A percentile compares a stretch with the other conserved stretches of the same genome.
phyloP scores from a whole-genome alignment of 2,888 invertebrate genomes.

The Lottia scabra region DNA sequence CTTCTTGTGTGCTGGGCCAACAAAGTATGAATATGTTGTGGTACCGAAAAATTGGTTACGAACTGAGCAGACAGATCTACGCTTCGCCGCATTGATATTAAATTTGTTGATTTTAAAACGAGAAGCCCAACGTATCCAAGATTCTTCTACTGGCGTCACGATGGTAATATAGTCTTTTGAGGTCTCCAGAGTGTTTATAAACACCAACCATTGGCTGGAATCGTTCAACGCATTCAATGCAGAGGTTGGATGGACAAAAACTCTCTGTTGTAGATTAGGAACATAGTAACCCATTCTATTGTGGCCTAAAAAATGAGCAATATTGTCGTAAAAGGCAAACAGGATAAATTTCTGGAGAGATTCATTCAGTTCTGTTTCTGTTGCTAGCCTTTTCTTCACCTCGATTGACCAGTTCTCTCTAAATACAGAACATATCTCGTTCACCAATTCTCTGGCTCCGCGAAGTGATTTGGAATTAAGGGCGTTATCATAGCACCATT shows the following conservation, averaged over 20 bases:
- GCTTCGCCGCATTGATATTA: constrained; percentile 32
- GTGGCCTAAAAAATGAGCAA: constrained; percentile 54
- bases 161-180: constrained; percentile 52
- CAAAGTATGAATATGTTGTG: constrained; percentile 37
- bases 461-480: constrained; percentile 64
- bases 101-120: constrained; percentile 24
- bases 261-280: constrained; percentile 34
- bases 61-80: constrained; percentile 32
- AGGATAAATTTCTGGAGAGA: constrained; percentile 47
- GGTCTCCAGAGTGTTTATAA: constrained; percentile 50
- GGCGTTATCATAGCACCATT: constrained; percentile 61
- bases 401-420: constrained; percentile 38
- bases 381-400: constrained; percentile 31
- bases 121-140: constrained; percentile 38
- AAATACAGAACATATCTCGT: constrained; percentile 45
- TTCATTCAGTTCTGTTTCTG: constrained; percentile 24
- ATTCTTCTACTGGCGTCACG: constrained; percentile 49
- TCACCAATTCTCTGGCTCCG: constrained; percentile 45
- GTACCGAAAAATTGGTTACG: constrained; percentile 39
- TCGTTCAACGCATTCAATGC: constrained; percentile 39
- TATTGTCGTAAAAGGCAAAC: constrained; percentile 43
- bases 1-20: constrained; percentile 44
- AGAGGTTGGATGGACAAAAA: constrained; percentile 59
- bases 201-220: constrained; percentile 56
- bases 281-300: constrained; percentile 52